These are phyloP conservation scores for Bombus huntii DNA, from an alignment of 1,140 invertebrate species.

Conservation along the genomic window DNA sequence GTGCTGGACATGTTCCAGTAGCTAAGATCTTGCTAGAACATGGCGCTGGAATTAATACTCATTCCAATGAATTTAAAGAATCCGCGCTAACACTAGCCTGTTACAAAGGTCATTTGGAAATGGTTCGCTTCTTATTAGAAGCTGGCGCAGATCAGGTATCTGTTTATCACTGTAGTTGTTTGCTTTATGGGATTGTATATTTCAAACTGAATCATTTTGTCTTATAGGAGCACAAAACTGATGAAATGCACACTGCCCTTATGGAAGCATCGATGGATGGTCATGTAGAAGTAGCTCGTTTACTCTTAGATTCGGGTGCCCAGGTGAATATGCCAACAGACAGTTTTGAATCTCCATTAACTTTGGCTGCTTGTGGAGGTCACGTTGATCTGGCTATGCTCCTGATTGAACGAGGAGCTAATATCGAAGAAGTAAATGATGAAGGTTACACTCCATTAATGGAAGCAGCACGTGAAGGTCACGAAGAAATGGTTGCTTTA, in stretches of 20 bases:
- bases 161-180: background rate
- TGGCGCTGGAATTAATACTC: slow-evolving; percentile 98
- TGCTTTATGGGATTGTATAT: background rate
- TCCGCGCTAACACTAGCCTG: slow-evolving; percentile 97
- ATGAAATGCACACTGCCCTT: slow-evolving; percentile 99
- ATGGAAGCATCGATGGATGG: slow-evolving; percentile 99
- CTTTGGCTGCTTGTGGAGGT: slow-evolving; percentile 98
- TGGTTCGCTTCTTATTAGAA: slow-evolving; percentile 97
- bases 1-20: slow-evolving; percentile 97
- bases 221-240: slow-evolving; percentile 95
- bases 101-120: slow-evolving; percentile 98
- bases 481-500: slow-evolving; percentile 98
- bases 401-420: slow-evolving; percentile 97
- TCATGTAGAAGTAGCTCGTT: slow-evolving; percentile 96
- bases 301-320: slow-evolving; percentile 97
- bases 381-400: slow-evolving; percentile 98
- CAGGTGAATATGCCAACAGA: slow-evolving; percentile 99
- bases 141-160: slow-evolving; percentile 94
- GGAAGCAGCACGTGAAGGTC: slow-evolving; percentile 99
- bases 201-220: background rate
- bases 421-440: slow-evolving; percentile 99
- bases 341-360: slow-evolving; percentile 99
- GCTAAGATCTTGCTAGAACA: slow-evolving; percentile 95
- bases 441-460: slow-evolving; percentile 99
- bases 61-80: slow-evolving; percentile 99